Evolutionary conservation across 1,140 invertebrate genomes (phyloP).

Genomic region (Hydropsyche tenuis): DNA sequence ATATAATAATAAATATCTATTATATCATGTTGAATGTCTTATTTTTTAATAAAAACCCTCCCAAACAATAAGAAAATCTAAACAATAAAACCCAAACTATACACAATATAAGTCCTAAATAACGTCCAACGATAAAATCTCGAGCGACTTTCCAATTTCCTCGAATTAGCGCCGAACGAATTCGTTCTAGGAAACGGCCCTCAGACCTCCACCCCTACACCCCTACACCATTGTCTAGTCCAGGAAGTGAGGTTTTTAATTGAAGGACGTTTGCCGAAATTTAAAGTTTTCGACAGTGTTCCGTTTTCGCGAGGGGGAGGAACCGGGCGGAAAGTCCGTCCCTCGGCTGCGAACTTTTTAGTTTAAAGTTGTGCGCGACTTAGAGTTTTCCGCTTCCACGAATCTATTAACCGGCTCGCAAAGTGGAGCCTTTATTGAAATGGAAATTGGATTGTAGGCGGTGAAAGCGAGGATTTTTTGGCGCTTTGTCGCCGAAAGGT

Average conservation of each 20-base stretch:
- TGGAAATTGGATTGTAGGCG: constrained; percentile 14
- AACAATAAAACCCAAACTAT: too few species aligned
- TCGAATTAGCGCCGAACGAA: too few species aligned
- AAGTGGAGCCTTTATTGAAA: constrained; percentile 22
- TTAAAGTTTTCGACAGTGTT: background rate
- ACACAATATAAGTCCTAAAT: too few species aligned
- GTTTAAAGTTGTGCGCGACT: constrained; percentile 8
- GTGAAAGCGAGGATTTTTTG: constrained; percentile 21
- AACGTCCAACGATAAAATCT: too few species aligned
- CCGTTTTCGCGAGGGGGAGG: background rate
- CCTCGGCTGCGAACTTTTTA: background rate
- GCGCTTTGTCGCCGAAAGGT: background rate
- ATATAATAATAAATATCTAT: too few species aligned
- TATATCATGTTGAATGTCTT: too few species aligned
- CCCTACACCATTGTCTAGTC: background rate
- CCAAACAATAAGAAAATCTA: too few species aligned
- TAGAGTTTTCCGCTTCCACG: constrained; percentile 22
- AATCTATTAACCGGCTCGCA: constrained; percentile 14
- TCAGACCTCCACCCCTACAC: too few species aligned
- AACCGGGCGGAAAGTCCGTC: background rate
- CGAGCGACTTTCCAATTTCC: too few species aligned
- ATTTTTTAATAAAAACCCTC: too few species aligned
- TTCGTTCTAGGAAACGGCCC: too few species aligned
- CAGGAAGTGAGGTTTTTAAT: constrained; percentile 19
- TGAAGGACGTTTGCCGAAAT: constrained; percentile 6